Evolutionary conservation across 2,888 invertebrate genomes (phyloP), one percentile per base, ranked within the genome.

Genomic region (Pollenia griseotomentosa): DNA sequence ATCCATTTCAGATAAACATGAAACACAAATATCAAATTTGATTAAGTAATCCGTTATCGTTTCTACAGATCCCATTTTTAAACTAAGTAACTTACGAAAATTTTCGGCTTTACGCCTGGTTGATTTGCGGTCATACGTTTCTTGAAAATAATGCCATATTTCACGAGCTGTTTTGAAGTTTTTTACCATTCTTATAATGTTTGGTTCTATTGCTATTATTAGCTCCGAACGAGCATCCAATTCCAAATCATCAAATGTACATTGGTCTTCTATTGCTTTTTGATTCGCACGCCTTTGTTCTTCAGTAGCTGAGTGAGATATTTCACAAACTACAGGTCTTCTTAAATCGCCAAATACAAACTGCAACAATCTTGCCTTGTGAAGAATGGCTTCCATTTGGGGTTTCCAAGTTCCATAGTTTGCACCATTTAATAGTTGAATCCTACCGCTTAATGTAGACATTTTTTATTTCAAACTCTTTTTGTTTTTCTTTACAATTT

Each of bases 81-180:
- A 57, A 82, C 23, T 82, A 9, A 74, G 16, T 42, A 82, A 73
- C 66, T 82, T 82, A 73, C 59, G 66, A 40, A 65, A 82, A 40
- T 46, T n/a, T 44, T 82, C 59, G 4, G 65, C 48, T 66, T 82
- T 74, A 4, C 66, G 55, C 48, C 82, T 81, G 2, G 73, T 74
- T 51, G 66, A 55, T 16, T 74, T 81, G 3, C 73, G 53, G 12
- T 81, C 73, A 16, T 59, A 80, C 2, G 71, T 71, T 14, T 80
- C 40, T n/a, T n/a, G n/a, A n/a, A n/a, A n/a, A n/a, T n/a, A n/a
- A n/a, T n/a, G n/a, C n/a, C n/a, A n/a, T n/a, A n/a, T n/a, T n/a
- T n/a, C n/a, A n/a, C n/a, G n/a, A n/a, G n/a, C n/a, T n/a, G n/a
- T n/a, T n/a, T n/a, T n/a, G n/a, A n/a, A n/a, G n/a, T n/a, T n/a